Base-by-base conservation (phyloP, 1,140 invertebrate genomes). In the Brachionus asplanchnoidis region DNA sequence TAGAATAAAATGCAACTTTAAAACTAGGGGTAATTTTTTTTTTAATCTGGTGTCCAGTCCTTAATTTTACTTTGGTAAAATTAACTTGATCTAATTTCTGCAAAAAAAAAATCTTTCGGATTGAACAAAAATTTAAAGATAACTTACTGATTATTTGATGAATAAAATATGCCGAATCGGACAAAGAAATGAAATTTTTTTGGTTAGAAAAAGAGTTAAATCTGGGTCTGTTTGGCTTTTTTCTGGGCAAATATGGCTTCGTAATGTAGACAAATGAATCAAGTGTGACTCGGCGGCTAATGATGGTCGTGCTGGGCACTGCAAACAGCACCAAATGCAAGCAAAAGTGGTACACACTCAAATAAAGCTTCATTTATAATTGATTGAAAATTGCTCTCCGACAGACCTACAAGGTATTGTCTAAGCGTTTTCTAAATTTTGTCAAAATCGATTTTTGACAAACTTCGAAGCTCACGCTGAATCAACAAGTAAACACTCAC, bases 161-260 rank as follows among this genome's bases (percentile, higher is more conserved):
- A 73, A 36, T n/a, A 73, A 73, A 20, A 73, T 42, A 40, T 20
- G 12, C 17, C 17, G 17, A 40, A 20, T 73, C 68, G 42, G 32
- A 36, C 4, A 73, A 42, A 42, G 68, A 40, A 7, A 73, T 73
- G 9, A 73, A 73, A 73, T 73, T 73, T 73, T 73, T 73, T 42
- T 73, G 68, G 42, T 73, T 73, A 73, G 32, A 40, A 73, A 73
- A 73, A 17, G 32, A 17, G 32, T 73, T 73, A 40, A 23, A 40
- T 20, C 42, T 73, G 14, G 68, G 68, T 20, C 40, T 44, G 8
- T 42, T 73, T n/a, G 40, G 17, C 1, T 42, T 36, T 73, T 73
- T 73, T 40, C 68, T 1, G 2, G 17, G 40, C 3, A 36, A 12
- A 40, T 36, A 42, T 0, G 68, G 36, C 20, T 73, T 73, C 9